Percentiles rank a stretch among this genome's conserved stretches.
Conservation (phyloP, 2,113 vertebrate species). For the Pristiophorus japonicus region DNA sequence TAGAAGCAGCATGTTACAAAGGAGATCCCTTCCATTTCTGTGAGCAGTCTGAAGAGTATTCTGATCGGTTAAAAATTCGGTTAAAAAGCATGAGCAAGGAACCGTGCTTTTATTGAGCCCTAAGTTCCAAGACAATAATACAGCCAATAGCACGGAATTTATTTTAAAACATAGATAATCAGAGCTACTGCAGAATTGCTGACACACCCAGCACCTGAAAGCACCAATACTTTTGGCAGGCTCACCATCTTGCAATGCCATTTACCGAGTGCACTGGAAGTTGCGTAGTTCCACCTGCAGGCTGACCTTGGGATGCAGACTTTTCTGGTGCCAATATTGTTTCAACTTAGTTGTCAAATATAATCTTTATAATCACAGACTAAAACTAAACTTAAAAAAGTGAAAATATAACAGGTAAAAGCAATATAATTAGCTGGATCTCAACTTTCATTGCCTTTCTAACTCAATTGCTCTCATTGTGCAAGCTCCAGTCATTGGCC, state of each 20-base stretch:
- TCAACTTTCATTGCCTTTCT: not conserved
- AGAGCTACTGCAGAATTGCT: not conserved
- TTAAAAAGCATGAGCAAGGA: not conserved
- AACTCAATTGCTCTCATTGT: not conserved
- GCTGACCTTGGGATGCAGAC: not conserved
- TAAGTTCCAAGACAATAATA: not conserved
- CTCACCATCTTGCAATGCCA: not conserved
- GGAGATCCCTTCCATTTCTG: not conserved
- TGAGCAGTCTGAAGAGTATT: not conserved
- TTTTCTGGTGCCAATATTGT: not conserved
- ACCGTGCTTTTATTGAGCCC: not conserved
- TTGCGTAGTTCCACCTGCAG: not conserved
- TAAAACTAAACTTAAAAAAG: not conserved
- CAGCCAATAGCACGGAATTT: not conserved
- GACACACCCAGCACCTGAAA: not conserved
- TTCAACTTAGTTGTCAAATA: not conserved
- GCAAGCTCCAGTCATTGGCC: too few species aligned
- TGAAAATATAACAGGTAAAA: not conserved
- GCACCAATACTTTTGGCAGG: not conserved
- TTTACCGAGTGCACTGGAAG: not conserved
- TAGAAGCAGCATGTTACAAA: not conserved
- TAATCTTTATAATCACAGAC: not conserved
- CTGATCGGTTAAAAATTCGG: not conserved
- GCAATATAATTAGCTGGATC: not conserved
- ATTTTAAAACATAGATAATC: not conserved